Evolutionary conservation across 1,140 invertebrate species (phyloP).

Genomic region (Manduca sexta): DNA sequence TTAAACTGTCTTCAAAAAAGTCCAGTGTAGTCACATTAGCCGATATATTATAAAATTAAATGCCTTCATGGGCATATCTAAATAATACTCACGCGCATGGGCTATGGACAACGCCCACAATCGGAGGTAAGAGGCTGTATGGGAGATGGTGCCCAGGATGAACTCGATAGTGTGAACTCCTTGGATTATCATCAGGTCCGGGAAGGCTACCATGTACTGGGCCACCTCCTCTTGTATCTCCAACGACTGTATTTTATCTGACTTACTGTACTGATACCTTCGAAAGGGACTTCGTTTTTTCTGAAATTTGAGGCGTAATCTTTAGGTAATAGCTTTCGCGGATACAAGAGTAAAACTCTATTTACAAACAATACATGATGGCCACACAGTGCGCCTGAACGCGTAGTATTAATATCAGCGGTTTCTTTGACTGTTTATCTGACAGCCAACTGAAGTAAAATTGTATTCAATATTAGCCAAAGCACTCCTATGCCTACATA

Average conservation of each 20-base stretch:
- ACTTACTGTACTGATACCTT: conserved; percentile 26
- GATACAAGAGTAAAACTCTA: too few relatives aligned
- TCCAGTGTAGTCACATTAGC: too few relatives aligned
- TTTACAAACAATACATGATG: neutral
- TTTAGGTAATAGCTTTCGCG: neutral
- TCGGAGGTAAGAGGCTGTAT: conserved; percentile 97
- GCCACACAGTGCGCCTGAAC: too few relatives aligned
- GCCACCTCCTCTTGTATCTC: conserved; percentile 41
- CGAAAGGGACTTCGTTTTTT: conserved; percentile 33
- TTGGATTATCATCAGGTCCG: conserved; percentile 93
- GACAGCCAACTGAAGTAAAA: too few relatives aligned
- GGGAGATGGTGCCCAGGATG: conserved; percentile 95
- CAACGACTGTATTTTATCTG: conserved; percentile 44
- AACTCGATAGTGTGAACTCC: conserved; percentile 98
- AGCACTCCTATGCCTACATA: too few relatives aligned
- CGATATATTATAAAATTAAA: too few relatives aligned
- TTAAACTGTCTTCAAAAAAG: too few relatives aligned
- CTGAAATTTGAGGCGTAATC: conserved; percentile 26
- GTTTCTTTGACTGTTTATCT: too few relatives aligned
- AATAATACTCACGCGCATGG: conserved; percentile 88
- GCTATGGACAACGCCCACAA: conserved; percentile 97
- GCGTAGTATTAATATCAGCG: too few relatives aligned
- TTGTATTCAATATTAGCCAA: too few relatives aligned
- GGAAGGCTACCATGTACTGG: conserved; percentile 73
- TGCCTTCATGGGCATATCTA: too few relatives aligned